A percentile compares a stretch with the other conserved stretches of the same genome.
phyloP scores from a whole-genome alignment of 2,113 vertebrate species.

The Atlantisia rogersi region DNA sequence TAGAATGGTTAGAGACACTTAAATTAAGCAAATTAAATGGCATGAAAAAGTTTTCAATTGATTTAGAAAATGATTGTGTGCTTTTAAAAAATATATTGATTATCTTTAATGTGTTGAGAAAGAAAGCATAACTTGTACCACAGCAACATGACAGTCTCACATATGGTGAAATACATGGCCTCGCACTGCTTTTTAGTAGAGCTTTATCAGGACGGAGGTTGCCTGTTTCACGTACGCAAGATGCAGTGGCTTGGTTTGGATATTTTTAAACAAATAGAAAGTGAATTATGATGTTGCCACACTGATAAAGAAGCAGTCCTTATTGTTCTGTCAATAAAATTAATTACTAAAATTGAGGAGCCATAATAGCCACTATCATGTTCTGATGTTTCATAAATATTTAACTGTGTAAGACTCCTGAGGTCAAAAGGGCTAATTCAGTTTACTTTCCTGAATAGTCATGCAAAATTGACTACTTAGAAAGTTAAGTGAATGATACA shows the following conservation, averaged over 20 bases:
- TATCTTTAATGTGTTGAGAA: slow-evolving; percentile 54
- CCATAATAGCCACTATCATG: slow-evolving; percentile 48
- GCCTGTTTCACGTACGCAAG: background rate
- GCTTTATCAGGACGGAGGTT: background rate
- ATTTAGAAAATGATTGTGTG: slow-evolving; percentile 68
- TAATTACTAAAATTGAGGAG: slow-evolving; percentile 67
- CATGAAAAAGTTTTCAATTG: slow-evolving; percentile 79
- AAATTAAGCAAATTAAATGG: slow-evolving; percentile 88
- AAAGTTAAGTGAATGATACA: slow-evolving; percentile 33
- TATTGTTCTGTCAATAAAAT: slow-evolving; percentile 71
- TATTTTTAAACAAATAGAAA: slow-evolving; percentile 5
- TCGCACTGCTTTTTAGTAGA: background rate
- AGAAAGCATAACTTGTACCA: background rate
- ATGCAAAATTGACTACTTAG: slow-evolving; percentile 11
- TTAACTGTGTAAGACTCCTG: slow-evolving; percentile 53
- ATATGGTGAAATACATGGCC: background rate
- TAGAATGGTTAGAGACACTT: slow-evolving; percentile 62
- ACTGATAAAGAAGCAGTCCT: slow-evolving; percentile 6
- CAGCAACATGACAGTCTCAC: background rate
- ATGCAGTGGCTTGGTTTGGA: background rate
- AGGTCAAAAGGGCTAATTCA: slow-evolving; percentile 57
- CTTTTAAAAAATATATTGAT: slow-evolving; percentile 85
- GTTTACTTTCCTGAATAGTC: slow-evolving; percentile 17
- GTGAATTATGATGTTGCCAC: background rate
- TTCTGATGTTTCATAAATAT: slow-evolving; percentile 67